A percentile compares a stretch with the other conserved stretches of the same genome.
phyloP scores from a whole-genome alignment of 2,797 vertebrate genomes.

The Pogoniulus pusillus region DNA sequence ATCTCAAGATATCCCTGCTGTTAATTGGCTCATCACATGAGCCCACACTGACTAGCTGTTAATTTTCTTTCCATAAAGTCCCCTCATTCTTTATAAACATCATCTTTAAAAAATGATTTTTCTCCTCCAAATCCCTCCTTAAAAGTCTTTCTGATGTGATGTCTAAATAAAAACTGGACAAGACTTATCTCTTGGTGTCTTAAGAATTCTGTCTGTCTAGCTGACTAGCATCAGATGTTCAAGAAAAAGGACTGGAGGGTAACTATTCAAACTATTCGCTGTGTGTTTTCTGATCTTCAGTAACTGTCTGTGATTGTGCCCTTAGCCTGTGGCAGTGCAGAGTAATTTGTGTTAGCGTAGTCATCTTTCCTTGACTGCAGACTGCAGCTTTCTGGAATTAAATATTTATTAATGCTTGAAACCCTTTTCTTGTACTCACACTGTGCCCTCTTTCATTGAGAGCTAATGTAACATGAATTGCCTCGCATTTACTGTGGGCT shows the following conservation, averaged over 20 bases:
- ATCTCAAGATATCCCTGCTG: conserved; percentile 27
- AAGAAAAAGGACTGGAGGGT: neutral
- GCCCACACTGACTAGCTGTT: conserved; percentile 5
- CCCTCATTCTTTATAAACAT: conserved; percentile 21
- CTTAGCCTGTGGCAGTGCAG: neutral
- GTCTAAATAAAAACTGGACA: neutral
- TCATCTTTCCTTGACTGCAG: neutral
- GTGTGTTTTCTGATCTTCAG: neutral
- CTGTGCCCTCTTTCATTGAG: neutral
- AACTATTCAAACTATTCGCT: neutral
- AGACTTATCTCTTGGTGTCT: neutral
- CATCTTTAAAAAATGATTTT: conserved; percentile 1
- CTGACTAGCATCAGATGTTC: neutral
- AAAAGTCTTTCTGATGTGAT: conserved; percentile 6
- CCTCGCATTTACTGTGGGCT: neutral
- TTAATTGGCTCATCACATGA: conserved; percentile 33
- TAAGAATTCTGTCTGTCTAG: conserved; percentile 8
- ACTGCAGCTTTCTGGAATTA: neutral
- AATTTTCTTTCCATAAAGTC: conserved; percentile 18
- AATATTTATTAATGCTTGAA: conserved; percentile 1
- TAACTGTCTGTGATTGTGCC: neutral
- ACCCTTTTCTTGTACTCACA: conserved; percentile 5
- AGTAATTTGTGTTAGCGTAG: neutral
- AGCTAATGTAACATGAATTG: neutral
- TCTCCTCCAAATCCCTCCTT: neutral